Evolutionary conservation across 1,140 invertebrate genomes (phyloP).

Genomic region (Drosophila varians): DNA sequence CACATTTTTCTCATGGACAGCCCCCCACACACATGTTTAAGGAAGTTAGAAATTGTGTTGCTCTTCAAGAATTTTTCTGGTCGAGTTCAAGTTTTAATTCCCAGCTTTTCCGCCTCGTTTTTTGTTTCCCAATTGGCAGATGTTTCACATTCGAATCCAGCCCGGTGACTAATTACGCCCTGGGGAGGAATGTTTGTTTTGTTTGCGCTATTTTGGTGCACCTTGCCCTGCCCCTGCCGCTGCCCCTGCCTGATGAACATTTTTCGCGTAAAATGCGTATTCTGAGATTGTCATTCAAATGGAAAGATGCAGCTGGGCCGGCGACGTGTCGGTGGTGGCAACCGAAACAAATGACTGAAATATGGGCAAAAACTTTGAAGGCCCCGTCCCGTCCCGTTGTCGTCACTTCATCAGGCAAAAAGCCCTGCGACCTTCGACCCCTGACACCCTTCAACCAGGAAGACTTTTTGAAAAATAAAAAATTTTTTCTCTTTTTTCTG

Average conservation of each 20-base stretch:
- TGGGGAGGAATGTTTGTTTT: conserved; percentile 31
- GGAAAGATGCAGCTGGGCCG: conserved; percentile 22
- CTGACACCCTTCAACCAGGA: conserved; percentile 50
- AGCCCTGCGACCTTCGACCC: conserved; percentile 35
- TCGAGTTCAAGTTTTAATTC: conserved; percentile 6
- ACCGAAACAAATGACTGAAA: conserved; percentile 38
- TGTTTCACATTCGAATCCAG: conserved; percentile 28
- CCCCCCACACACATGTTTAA: conserved; percentile 8
- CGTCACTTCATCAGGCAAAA: conserved; percentile 69
- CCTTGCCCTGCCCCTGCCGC: no score
- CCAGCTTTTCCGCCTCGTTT: conserved; percentile 13
- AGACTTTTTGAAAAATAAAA: conserved; percentile 36
- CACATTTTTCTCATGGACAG: no score
- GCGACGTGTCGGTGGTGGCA: conserved; percentile 50
- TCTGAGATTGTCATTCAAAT: conserved; percentile 60
- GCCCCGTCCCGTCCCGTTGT: conserved; percentile 9
- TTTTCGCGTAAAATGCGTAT: conserved; percentile 39
- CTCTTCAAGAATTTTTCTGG: conserved; percentile 13
- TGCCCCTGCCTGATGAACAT: conserved; percentile 18
- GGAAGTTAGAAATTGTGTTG: conserved; percentile 2
- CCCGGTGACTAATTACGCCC: conserved; percentile 51
- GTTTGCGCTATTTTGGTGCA: conserved; percentile 27
- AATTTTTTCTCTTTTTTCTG: neutral
- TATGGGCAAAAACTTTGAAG: conserved; percentile 45
- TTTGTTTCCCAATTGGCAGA: conserved; percentile 43